Evolutionary conservation across 1,140 invertebrate genomes (phyloP), one percentile per base, ranked within the genome.

Genomic region (Cydia pomonella): DNA sequence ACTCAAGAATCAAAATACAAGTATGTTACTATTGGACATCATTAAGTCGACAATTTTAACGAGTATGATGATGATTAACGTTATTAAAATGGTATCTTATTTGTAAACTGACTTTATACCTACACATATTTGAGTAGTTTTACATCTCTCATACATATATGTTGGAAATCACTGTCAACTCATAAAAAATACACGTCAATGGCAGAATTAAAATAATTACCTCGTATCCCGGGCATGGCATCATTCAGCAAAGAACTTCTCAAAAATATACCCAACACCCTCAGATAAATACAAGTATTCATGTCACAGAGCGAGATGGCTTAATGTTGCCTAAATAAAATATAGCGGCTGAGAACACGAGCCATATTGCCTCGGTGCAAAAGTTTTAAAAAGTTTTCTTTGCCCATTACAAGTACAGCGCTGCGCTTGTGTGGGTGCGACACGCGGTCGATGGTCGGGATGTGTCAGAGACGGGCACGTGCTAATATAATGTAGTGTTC

Each of bases 381-480:
- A 93, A 93, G 90, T 93, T 93, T 93, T 93, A 92, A 93, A 93
- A 93, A 93, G 89, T 93, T 93, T 93, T 93, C 92, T 93, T 93
- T 93, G 91, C 87, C 92, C 91, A 93, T 93, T 93, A 93, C 89
- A 92, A 91, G 91, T 90, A 89, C 85, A 82, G 81, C 66, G 85
- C 59, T 77, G 82, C 86, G 86, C 81, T 78, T 87, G 88, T 88
- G 89, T 88, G 89, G 79, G 86, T 86, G 76, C 84, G 85, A 92
- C 83, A 84, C 77, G 77, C 87, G 87, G 89, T 90, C 87, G 90
- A 92, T 92, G 86, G 77, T 83, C 80, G 79, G 82, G 82, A 82
- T 82, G 77, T 81, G 79, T 77, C 71, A 76, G 62, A 44, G 29
- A 69, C 29, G 64, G 64, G 63, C 27, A 69, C 64, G 71, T 72